Evolutionary conservation across 2,888 invertebrate species (phyloP), one percentile per base, ranked within the genome.

Genomic region (Pseudanteris insignis): DNA sequence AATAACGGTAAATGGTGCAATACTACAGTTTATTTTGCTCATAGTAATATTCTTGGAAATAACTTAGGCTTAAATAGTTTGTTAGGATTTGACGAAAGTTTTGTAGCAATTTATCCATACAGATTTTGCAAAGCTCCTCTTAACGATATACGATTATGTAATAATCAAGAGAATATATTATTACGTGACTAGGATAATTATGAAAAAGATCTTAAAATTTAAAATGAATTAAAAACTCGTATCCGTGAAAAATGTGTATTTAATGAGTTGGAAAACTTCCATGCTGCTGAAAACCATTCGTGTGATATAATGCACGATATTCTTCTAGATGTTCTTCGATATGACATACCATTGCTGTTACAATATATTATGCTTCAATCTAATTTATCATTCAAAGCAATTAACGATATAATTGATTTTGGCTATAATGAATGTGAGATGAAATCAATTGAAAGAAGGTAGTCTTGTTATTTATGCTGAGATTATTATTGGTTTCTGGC

Each of bases 71-170:
- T 64, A 2, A 60, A 65, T 29, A 34, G 44, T 18, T 11, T 63
- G 12, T 34, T 61, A n/a, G 63, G 61, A 8, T 54, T 62, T 32
- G 37, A 47, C 5, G 47, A 64, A 51, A 25, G 63, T 14, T 67
- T 65, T 25, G 43, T 8, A 12, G 54, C 57, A 2, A 63, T 61
- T 28, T 63, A 15, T 41, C 65, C 54, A 8, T 67, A 65, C 44
- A 40, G 61, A 53, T 30, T 37, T n/a, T 64, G 64, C 34, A 62
- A 57, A 41, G 10, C 29, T n/a, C 24, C n/a, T n/a, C n/a, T n/a
- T n/a, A 5, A 10, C 30, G 13, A 24, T 8, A 26, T 25, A 25
- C n/a, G 25, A 9, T 2, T n/a, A 25, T 25, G 25, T 12, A 26
- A 4, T 12, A 10, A 13, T 25, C 7, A 37, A 2, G 13, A 14